Percentiles rank a stretch among this genome's conserved stretches.
Conservation (phyloP, 2,113 vertebrate genomes). For the Epinephelus lanceolatus region DNA sequence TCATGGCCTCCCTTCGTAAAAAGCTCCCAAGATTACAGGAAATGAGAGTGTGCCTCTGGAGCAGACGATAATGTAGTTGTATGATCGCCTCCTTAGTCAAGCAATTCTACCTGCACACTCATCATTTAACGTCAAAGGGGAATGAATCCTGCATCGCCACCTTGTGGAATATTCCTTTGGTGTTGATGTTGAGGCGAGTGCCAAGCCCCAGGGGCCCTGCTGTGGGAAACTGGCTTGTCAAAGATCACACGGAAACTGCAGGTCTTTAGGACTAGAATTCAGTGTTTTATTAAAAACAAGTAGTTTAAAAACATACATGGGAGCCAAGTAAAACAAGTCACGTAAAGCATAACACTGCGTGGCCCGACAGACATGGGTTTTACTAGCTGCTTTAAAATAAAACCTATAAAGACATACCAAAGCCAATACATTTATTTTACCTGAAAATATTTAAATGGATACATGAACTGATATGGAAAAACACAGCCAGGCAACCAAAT, state of each 20-base stretch:
- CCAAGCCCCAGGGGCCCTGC: conserved; percentile 66
- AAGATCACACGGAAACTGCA: conserved; percentile 65
- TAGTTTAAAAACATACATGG: conserved; percentile 64
- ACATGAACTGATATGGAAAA: conserved; percentile 62
- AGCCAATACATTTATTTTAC: conserved; percentile 59
- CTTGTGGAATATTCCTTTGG: conserved; percentile 75
- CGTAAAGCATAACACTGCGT: conserved; percentile 49
- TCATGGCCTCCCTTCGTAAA: conserved; percentile 54
- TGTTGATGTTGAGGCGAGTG: conserved; percentile 29
- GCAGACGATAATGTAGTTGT: conserved; percentile 52
- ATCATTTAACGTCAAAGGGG: conserved; percentile 65
- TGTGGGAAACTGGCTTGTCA: conserved; percentile 61
- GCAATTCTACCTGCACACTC: conserved; percentile 75
- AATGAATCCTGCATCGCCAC: conserved; percentile 78
- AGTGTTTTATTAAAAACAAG: conserved; percentile 79
- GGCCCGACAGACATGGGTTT: conserved; percentile 49
- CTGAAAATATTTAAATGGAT: conserved; percentile 62
- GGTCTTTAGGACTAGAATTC: conserved; percentile 55
- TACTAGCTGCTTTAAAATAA: conserved; percentile 51
- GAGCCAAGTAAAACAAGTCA: conserved; percentile 62
- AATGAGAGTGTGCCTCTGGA: conserved; percentile 66
- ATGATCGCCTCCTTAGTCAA: conserved; percentile 60
- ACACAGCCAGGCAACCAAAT: conserved; percentile 44
- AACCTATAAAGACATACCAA: conserved; percentile 55
- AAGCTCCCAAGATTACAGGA: conserved; percentile 68